Conservation (phyloP, 2,113 vertebrate genomes). For the Irena cyanogastra region DNA sequence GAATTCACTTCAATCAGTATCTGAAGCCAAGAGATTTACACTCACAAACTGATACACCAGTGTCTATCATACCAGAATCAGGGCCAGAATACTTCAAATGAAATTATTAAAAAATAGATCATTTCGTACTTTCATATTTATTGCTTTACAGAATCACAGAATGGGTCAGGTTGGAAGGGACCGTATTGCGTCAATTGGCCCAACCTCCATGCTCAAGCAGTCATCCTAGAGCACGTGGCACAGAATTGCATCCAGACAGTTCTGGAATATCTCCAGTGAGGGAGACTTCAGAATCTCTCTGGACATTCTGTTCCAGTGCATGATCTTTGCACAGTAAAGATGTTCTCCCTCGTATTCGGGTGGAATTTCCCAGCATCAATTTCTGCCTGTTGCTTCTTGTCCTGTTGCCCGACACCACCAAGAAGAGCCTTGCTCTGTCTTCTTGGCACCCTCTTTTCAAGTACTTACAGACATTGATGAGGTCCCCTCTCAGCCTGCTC, state of each 20-base stretch:
- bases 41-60: background rate
- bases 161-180: background rate
- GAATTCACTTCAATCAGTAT: background rate
- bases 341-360: background rate
- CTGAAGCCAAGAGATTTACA: background rate
- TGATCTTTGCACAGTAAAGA: rapidly evolving
- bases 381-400: background rate
- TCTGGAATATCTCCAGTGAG: background rate
- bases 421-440: background rate
- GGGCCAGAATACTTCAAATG: background rate
- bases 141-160: background rate
- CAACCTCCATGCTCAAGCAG: background rate
- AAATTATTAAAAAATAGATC: background rate
- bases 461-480: background rate
- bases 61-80: background rate
- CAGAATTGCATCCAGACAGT: background rate
- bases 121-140: background rate
- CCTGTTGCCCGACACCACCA: background rate
- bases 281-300: background rate
- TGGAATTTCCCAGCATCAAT: background rate
- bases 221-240: background rate
- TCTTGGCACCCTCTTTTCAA: background rate
- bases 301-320: background rate
- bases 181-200: background rate
- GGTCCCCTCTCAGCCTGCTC: background rate